Percentiles rank a stretch among this genome's conserved stretches.
Conservation (phyloP, 2,113 vertebrate species). For the Cynoglossus semilaevis region DNA sequence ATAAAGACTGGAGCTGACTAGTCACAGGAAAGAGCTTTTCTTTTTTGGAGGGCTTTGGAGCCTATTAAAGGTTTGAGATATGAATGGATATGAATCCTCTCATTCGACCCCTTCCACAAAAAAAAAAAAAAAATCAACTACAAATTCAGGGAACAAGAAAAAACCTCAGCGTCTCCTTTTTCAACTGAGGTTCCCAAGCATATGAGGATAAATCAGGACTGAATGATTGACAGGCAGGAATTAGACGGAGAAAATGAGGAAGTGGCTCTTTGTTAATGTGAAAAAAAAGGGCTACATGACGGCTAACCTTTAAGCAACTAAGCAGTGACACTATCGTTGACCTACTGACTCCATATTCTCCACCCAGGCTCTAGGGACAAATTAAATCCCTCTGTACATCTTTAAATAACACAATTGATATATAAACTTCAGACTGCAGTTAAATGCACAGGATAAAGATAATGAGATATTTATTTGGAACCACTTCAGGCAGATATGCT, state of each 20-base stretch:
- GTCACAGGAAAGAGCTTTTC: constrained; percentile 89
- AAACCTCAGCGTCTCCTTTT: constrained; percentile 71
- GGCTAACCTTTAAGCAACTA: constrained; percentile 47
- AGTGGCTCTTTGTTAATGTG: constrained; percentile 70
- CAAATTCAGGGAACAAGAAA: constrained; percentile 59
- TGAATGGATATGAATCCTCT: constrained; percentile 84
- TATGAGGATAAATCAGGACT: constrained; percentile 64
- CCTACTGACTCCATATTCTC: constrained; percentile 55
- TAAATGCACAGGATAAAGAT: constrained; percentile 57
- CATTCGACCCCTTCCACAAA: constrained; percentile 56
- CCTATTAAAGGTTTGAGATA: constrained; percentile 91
- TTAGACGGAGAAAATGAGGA: constrained; percentile 73
- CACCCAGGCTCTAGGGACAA: constrained; percentile 8
- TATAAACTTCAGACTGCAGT: constrained; percentile 21
- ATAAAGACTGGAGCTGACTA: constrained; percentile 98
- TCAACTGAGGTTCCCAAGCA: constrained; percentile 65
- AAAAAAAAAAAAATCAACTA: constrained; percentile 52
- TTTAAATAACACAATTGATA: constrained; percentile 4
- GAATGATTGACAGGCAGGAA: constrained; percentile 71
- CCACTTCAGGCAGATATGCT: constrained; percentile 84
- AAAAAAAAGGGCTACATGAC: constrained; percentile 49
- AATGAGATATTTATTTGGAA: constrained; percentile 78
- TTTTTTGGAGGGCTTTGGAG: constrained; percentile 84
- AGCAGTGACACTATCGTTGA: constrained; percentile 60
- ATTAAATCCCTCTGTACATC: too few relatives aligned